Evolutionary conservation across 2,888 invertebrate species (phyloP).

Genomic region (Drosophila austrosaltans): DNA sequence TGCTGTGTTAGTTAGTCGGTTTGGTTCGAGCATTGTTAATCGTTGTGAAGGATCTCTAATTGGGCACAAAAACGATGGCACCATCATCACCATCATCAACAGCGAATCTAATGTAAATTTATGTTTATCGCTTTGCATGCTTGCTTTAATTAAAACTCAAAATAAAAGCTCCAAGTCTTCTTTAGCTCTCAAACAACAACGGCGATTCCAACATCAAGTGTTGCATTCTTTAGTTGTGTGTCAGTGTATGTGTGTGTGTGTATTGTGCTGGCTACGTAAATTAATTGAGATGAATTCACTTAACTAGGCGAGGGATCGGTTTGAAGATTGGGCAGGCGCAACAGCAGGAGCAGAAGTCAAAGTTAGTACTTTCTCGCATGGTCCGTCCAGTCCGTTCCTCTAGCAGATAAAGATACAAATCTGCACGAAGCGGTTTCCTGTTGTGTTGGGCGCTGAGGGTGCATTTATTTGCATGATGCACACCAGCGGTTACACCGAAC

Average conservation of each 20-base stretch:
- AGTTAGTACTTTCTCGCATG: constrained; percentile 62
- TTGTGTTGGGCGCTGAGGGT: constrained; percentile 76
- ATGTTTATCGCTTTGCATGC: constrained; percentile 69
- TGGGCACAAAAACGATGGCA: constrained; percentile 45
- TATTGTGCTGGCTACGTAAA: constrained; percentile 62
- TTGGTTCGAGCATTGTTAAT: constrained; percentile 27
- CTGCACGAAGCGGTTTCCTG: constrained; percentile 79
- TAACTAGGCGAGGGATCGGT: constrained; percentile 60
- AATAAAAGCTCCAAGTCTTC: constrained; percentile 45
- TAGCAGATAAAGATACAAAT: constrained; percentile 76
- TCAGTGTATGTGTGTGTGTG: constrained; percentile 12
- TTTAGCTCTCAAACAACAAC: constrained; percentile 59
- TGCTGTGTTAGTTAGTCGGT: constrained; percentile 28
- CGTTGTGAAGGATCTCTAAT: constrained; percentile 48
- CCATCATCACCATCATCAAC: constrained; percentile 29
- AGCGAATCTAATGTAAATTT: constrained; percentile 50
- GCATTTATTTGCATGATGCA: constrained; percentile 79
- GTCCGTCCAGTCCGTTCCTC: constrained; percentile 48
- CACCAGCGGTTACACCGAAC: constrained; percentile 56
- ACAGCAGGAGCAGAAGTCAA: constrained; percentile 42
- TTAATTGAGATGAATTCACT: constrained; percentile 79
- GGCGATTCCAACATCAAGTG: constrained; percentile 34
- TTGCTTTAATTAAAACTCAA: constrained; percentile 66
- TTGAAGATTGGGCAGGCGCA: constrained; percentile 22
- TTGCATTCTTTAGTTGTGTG: constrained; percentile 51